Base-by-base conservation (phyloP, 1,140 invertebrate genomes). In the Octopus bimaculoides region DNA sequence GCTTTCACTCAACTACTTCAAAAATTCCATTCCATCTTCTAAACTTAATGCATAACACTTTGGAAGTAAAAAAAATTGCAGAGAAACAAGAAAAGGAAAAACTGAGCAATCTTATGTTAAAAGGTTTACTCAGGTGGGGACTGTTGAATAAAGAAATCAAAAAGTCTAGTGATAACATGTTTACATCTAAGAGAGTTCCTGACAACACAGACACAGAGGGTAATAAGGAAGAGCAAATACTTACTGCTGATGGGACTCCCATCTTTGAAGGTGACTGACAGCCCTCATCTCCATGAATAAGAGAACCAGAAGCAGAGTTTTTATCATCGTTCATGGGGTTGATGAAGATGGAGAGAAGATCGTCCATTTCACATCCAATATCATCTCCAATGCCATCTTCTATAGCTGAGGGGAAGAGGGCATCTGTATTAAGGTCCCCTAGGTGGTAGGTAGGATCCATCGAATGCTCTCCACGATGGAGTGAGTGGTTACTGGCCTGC, bases 201-300 rank as follows among this genome's bases (percentile, higher is more conserved):
- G 26, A 41, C 26, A 41, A 41, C 26, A 41, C 26, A 41, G 26
- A 41, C 26, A 71, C 66, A 17, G 66, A 14, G 4, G 9, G 14
- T 10, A 71, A 71, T 6, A 71, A 6, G 66, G 17, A 73, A 73
- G 71, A 5, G 52, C 77, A 20, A 17, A 74, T 53, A 82, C 83
- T 82, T 78, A 85, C 84, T 61, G 82, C 81, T 54, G 79, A 79
- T 56, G 78, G 79, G 54, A 83, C 83, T 82, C 84, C 83, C 71
- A 83, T 69, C 78, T 91, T 92, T 83, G 92, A 94, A 4, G 93
- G 93, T 83, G 92, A 93, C 26, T 92, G 92, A 69, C 90, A 91
- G 88, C 82, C 92, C 86, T 83, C 92, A 87, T 84, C 91, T 80
- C 91, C 91, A 74, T 92, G 89, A 52, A 91, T 92, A 61, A 92